Evolutionary conservation across 2,888 invertebrate species (phyloP).

Genomic region (Anorthoa munda): DNA sequence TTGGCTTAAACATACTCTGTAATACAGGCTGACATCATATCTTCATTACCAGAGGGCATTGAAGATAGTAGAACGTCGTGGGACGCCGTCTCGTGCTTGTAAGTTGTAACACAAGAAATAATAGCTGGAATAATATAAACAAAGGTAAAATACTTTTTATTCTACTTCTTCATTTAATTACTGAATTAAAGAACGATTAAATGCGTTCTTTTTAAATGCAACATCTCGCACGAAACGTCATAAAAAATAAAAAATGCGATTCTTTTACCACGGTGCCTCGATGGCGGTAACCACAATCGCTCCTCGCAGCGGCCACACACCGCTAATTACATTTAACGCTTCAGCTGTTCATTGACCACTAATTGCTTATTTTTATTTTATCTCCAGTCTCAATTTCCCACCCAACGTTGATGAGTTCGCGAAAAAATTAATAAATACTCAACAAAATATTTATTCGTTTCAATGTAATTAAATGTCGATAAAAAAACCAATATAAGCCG

Average conservation of each 20-base stretch:
- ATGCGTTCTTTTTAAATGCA: slow-evolving; percentile 2
- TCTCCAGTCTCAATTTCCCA: slow-evolving; percentile 54
- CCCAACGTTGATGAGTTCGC: slow-evolving; percentile 25
- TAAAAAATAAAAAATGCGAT: slow-evolving; percentile 22
- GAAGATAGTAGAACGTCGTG: too few relatives aligned
- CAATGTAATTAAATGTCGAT: slow-evolving; percentile 1
- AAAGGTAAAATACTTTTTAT: too few relatives aligned
- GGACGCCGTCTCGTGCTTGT: too few relatives aligned
- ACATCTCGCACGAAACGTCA: not conserved
- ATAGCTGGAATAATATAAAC: too few relatives aligned
- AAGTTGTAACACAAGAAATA: too few relatives aligned
- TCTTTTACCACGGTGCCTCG: slow-evolving; percentile 16
- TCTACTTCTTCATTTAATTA: not conserved
- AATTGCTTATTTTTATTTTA: slow-evolving; percentile 68
- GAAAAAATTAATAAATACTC: slow-evolving; percentile 25
- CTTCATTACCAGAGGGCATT: too few relatives aligned
- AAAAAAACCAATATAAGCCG: slow-evolving; percentile 17
- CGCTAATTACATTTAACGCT: slow-evolving; percentile 71
- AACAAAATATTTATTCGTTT: slow-evolving; percentile 23
- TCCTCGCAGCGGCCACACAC: slow-evolving; percentile 61
- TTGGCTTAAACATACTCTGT: too few relatives aligned
- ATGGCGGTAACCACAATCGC: slow-evolving; percentile 54
- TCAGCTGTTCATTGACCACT: slow-evolving; percentile 62
- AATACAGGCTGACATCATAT: too few relatives aligned
- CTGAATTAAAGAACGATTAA: not conserved